Conservation (phyloP, 1,140 invertebrate species). For the Ceratina australensis region DNA sequence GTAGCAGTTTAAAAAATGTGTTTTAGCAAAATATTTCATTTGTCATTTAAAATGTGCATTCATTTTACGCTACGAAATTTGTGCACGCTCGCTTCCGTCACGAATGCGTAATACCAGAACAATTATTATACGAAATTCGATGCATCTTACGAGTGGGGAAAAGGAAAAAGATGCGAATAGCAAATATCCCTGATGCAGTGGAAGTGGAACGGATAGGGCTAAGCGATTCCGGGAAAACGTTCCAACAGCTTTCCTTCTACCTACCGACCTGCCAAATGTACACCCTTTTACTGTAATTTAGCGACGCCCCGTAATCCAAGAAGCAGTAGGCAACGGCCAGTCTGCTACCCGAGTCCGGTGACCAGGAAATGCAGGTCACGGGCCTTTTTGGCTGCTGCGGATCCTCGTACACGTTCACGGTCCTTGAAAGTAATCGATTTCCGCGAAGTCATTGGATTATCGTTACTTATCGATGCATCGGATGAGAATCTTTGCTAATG, state of each 20-base stretch:
- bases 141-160: no score
- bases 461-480: no score
- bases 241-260: conserved; percentile 47
- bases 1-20: no score
- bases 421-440: conserved; percentile 57
- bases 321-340: conserved; percentile 93
- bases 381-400: conserved; percentile 84
- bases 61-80: no score
- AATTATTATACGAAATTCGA: no score
- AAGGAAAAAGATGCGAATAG: no score
- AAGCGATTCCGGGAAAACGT: neutral
- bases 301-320: conserved; percentile 83
- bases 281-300: conserved; percentile 81
- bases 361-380: conserved; percentile 92
- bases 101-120: no score
- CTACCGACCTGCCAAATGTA: conserved; percentile 95
- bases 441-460: no score
- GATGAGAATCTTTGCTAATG: no score
- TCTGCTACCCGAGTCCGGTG: conserved; percentile 88
- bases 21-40: no score
- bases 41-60: no score
- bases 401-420: conserved; percentile 79
- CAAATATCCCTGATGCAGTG: neutral
- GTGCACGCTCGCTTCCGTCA: no score
- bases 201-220: neutral